Base-by-base conservation (phyloP, 2,888 invertebrate genomes). In the Cheilosia scutellata region DNA sequence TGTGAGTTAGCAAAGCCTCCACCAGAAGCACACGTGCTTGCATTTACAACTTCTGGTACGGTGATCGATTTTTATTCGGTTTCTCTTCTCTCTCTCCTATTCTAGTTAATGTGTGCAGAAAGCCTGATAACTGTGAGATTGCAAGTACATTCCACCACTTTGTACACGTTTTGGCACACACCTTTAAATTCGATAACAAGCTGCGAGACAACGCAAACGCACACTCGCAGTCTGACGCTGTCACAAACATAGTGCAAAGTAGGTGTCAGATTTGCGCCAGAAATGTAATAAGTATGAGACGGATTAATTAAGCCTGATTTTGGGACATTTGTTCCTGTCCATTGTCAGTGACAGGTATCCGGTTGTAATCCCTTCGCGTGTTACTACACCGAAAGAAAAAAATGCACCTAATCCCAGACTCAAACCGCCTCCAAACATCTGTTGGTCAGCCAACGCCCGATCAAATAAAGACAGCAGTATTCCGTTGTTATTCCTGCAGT, bases 371-470 rank as follows among this genome's bases (percentile, higher is more conserved):
- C 60, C 65, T 33, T 57, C 57, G 49, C 60, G 11, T 58, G 16
- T 37, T 74, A 75, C 79, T 65, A 13, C 60, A 60, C 53, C 25
- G 47, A 29, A n/a, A 16, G 7, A 20, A 6, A 65, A 4, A 29
- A n/a, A 2, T 33, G 49, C 16, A 72, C 29, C 42, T 72, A 80
- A 80, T 80, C 72, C 62, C 51, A 80, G 80, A 80, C 80, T 68
- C 60, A 63, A 86, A 72, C 80, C 80, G 80, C 80, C 86, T 72
- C 42, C 86, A 44, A 77, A 66, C 53, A 27, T 44, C 47, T 33
- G 16, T 0, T 44, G 27, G n/a, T 16, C 74, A 65, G 51, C 74
- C 83, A 74, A 74, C 63, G 79, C 72, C 62, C 62, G 74, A 63
- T 53, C 65, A 33, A 62, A 72, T 4, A 31, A 16, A 53, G 63